Conservation (phyloP, 2,797 vertebrate species). For the Malurus splendens region DNA sequence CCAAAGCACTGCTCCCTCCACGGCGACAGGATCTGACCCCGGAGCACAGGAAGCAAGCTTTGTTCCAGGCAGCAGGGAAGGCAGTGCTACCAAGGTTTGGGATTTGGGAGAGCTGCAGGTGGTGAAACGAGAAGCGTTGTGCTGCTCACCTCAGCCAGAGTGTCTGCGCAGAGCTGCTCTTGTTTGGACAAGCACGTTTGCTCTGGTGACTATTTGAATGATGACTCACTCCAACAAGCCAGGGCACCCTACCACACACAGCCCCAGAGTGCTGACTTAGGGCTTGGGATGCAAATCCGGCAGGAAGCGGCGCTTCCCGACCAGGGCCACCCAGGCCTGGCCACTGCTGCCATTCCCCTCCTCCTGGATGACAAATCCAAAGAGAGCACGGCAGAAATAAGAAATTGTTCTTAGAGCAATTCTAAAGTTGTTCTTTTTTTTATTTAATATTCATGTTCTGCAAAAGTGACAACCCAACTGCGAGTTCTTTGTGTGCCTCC, state of each 20-base stretch:
- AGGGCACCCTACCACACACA: conserved; percentile 45
- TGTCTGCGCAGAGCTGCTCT: conserved; percentile 17
- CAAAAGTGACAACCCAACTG: rapidly evolving
- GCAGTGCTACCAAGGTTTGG: neutral
- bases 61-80: neutral
- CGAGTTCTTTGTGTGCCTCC: neutral
- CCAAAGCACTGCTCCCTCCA: neutral
- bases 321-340: neutral
- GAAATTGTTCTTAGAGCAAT: neutral
- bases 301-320: conserved; percentile 35
- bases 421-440: neutral
- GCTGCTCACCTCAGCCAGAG: neutral
- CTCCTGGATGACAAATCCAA: neutral
- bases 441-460: neutral
- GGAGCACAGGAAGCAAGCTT: neutral
- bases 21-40: neutral
- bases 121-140: neutral
- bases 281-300: conserved; percentile 45
- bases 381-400: neutral
- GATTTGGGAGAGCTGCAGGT: neutral
- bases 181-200: conserved; percentile 58
- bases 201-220: conserved; percentile 48
- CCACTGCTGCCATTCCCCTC: neutral
- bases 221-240: conserved; percentile 68
- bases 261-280: conserved; percentile 55